Base-by-base conservation (phyloP, 2,113 vertebrate species). In the Progne subis region DNA sequence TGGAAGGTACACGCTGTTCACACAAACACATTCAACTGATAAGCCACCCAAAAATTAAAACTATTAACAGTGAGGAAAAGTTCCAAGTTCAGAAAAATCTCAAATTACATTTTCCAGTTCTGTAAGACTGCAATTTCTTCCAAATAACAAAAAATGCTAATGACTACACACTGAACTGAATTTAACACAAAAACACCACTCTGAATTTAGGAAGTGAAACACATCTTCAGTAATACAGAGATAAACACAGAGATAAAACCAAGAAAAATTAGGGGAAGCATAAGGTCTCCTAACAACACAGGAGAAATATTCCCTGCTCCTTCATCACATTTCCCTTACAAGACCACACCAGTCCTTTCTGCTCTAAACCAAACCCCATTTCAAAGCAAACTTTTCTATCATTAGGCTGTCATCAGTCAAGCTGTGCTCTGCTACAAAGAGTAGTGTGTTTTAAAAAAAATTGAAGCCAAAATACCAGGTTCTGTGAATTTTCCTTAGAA, bases 401-500 rank as follows among this genome's bases (percentile, higher is more conserved):
- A 89, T 71, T 80, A 94, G 71, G 63, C 69, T 61, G 41, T 18
- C 59, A 6, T 60, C 80, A 71, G 86, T 69, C 79, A 96, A 95
- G 91, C 56, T 76, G 61, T 55, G 53, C 69, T 95, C 85, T 11
- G 24, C 77, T 83, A 90, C 31, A 80, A 82, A 82, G 60, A 90
- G 18, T 55, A 56, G 1, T 18, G 44, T 50, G 25, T 41, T 65
- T 63, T 64, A 2, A 63, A 47, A 94, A 91, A 84, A 14, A 68
- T 1, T 52, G 60, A 86, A 70, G 69, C 67, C 31, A 61, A 93
- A 96, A 87, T 52, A 90, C 23, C 61, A 80, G 39, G 50, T 92
- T 68, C 79, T 88, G 78, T 74, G 81, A 97, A 96, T 78, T 95
- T 95, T 84, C 63, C 67, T 79, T 75, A 52, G 44, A 87, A 97